phyloP scores from a whole-genome alignment of 2,113 vertebrate species.

The Rhinopomastus cyanomelas region DNA sequence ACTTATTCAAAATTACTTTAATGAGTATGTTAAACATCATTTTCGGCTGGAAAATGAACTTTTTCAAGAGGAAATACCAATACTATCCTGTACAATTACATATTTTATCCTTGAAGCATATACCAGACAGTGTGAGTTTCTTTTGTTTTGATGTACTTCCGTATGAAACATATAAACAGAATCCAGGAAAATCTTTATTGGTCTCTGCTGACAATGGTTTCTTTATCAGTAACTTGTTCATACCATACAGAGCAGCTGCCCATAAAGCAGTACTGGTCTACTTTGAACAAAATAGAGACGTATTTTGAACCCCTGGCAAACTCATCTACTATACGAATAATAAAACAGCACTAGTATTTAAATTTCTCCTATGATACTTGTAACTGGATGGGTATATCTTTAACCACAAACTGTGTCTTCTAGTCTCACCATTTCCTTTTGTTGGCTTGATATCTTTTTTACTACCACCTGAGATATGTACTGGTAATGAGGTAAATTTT shows the following conservation, averaged over 20 bases:
- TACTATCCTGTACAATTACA: not conserved
- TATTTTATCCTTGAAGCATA: conserved; percentile 1
- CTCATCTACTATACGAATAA: not conserved
- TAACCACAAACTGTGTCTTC: not conserved
- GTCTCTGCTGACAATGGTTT: not conserved
- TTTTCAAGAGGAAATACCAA: conserved; percentile 18
- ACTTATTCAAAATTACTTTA: not conserved
- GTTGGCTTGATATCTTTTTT: not conserved
- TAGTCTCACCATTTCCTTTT: not conserved
- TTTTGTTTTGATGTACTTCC: conserved; percentile 35
- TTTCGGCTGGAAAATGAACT: conserved; percentile 8
- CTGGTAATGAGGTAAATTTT: not conserved
- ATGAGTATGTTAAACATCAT: not conserved
- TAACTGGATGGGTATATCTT: not conserved
- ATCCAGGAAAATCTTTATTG: not conserved
- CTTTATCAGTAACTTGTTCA: not conserved
- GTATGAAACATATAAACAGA: not conserved
- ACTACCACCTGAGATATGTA: not conserved
- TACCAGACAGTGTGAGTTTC: not conserved
- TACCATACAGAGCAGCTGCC: not conserved
- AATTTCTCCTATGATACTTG: not conserved
- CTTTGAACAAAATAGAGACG: not conserved
- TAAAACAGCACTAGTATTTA: not conserved
- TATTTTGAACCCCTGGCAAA: not conserved
- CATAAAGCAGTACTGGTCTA: not conserved